Conservation (phyloP, 2,797 vertebrate species). For the Arnoldichthys spilopterus region DNA sequence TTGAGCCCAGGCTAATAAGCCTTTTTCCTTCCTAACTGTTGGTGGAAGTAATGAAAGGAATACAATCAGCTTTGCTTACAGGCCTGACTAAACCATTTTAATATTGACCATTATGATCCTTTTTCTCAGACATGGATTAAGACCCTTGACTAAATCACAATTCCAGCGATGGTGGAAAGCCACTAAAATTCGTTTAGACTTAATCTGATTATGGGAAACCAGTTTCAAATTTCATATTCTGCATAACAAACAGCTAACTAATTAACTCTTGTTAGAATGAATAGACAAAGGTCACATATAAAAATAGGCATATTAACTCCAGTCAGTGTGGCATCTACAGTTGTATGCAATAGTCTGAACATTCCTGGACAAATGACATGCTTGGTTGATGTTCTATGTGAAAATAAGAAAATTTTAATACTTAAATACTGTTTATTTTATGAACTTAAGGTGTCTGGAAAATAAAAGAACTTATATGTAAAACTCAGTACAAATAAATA, state of each 20-base stretch:
- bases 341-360: neutral
- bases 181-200: neutral
- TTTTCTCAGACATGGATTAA: neutral
- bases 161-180: neutral
- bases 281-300: neutral
- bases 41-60: neutral
- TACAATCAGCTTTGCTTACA: neutral
- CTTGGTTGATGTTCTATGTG: too few relatives aligned
- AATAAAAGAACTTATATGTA: too few relatives aligned
- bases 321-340: neutral
- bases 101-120: neutral
- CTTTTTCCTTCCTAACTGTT: too few relatives aligned
- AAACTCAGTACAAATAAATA: too few relatives aligned
- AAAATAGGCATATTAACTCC: neutral
- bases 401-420: too few relatives aligned
- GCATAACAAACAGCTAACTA: neutral
- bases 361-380: too few relatives aligned
- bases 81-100: neutral
- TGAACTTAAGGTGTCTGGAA: too few relatives aligned
- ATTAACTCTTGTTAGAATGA: constrained; percentile 4
- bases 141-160: too few relatives aligned
- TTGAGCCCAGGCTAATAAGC: too few relatives aligned
- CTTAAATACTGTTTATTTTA: too few relatives aligned
- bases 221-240: neutral
- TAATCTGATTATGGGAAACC: neutral